Evolutionary conservation across 2,797 vertebrate species (phyloP).

Genomic region (Argyrosomus regius): DNA sequence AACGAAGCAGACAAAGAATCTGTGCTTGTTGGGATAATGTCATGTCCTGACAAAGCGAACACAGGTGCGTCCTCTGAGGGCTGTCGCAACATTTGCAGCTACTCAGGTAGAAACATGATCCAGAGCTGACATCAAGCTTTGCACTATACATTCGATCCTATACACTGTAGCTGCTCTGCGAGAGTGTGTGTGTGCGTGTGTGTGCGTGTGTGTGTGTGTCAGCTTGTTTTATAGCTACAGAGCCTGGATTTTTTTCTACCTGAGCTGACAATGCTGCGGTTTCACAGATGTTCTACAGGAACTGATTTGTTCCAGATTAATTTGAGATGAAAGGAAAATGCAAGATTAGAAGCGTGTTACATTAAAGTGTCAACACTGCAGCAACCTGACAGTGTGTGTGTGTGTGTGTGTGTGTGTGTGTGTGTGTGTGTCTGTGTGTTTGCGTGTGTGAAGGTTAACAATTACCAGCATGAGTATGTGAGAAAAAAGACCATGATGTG

Average conservation of each 20-base stretch:
- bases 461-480: constrained; percentile 15
- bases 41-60: constrained; percentile 53
- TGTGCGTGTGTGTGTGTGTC: constrained; percentile 24
- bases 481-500: constrained; percentile 24
- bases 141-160: constrained; percentile 53
- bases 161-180: constrained; percentile 6
- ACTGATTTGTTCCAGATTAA: constrained; percentile 38
- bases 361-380: constrained; percentile 19
- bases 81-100: constrained; percentile 56
- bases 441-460: constrained; percentile 14
- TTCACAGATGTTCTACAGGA: constrained; percentile 43
- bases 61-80: constrained; percentile 64
- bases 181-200: constrained; percentile 12
- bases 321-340: constrained; percentile 29
- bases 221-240: constrained; percentile 51
- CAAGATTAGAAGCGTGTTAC: constrained; percentile 3
- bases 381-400: constrained; percentile 13
- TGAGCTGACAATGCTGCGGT: constrained; percentile 22
- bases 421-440: constrained; percentile 1
- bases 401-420: constrained; percentile 3
- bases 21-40: constrained; percentile 9
- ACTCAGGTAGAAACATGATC: constrained; percentile 73
- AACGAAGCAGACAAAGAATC: constrained; percentile 7
- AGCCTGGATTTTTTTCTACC: constrained; percentile 48
- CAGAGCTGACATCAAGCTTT: constrained; percentile 55